Evolutionary conservation across 2,888 invertebrate genomes (phyloP), one percentile per base, ranked within the genome.

Genomic region (Agrochola lychnidis): DNA sequence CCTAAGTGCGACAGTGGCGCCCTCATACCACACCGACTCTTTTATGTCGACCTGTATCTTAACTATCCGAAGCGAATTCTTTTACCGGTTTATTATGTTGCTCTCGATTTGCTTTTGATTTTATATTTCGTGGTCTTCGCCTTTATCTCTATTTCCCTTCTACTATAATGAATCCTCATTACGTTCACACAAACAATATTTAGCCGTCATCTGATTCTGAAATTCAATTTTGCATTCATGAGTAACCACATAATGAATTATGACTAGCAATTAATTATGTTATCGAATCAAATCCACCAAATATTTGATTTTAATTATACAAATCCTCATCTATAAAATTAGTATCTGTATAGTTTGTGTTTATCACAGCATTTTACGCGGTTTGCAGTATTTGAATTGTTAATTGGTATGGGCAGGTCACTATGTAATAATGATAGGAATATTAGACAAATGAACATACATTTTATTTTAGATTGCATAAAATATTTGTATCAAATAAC

Each of bases 271-370:
- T 78, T 67, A 72, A 81, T 81, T 51, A 78, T 70, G 63, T 61
- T 73, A 64, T 73, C 45, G 25, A 71, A 83, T 73, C 40, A 71
- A 77, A 83, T 64, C 53, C 5, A 82, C 30, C 63, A 82, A 82
- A 82, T 78, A 78, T 82, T 84, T 84, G 68, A 73, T 70, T 80
- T 75, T 66, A 67, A 87, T 77, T 80, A 72, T 42, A 63, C 66
- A 36, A 25, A 36, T 57, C 53, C 4, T 36, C 36, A 36, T 36
- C 36, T 36, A 4, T 36, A 36, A 3, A 36, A 36, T 36, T 36
- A 36, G 36, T 36, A 36, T 36, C 36, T 36, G 36, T 36, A 36
- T 36, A 36, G 36, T 36, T 36, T 36, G 36, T 71, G 56, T 76
- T 80, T 73, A 81, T 85, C 22, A 57, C 3, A 42, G 68, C 30